phyloP scores from a whole-genome alignment of 2,113 vertebrate species.

The Mionectes macconnelli region DNA sequence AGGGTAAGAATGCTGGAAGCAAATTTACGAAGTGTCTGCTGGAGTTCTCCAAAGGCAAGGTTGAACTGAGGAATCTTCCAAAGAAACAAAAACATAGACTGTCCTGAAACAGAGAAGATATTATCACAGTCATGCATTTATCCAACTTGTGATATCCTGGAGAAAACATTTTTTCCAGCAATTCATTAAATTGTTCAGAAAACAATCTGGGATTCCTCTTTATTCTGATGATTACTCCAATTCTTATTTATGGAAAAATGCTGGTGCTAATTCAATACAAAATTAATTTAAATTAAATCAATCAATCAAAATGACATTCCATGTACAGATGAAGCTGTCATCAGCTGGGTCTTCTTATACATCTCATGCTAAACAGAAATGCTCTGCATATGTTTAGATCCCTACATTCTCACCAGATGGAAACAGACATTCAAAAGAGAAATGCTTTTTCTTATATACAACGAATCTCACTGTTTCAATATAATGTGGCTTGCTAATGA shows the following conservation, averaged over 20 bases:
- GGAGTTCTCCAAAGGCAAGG: neutral
- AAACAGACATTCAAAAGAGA: neutral
- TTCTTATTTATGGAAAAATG: neutral
- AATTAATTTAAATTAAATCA: neutral
- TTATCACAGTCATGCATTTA: neutral
- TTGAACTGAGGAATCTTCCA: neutral
- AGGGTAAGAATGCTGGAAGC: neutral
- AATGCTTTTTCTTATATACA: neutral
- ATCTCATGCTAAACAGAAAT: neutral
- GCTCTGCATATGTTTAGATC: fast-evolving
- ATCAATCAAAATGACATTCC: neutral
- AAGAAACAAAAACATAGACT: neutral
- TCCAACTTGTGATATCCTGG: neutral
- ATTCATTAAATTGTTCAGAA: neutral
- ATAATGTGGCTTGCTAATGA: neutral
- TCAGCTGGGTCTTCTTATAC: neutral
- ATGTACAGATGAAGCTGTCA: neutral
- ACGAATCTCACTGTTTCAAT: neutral
- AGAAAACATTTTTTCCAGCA: neutral
- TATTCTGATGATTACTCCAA: neutral
- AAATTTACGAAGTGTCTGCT: neutral
- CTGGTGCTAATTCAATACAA: neutral
- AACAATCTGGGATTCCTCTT: neutral
- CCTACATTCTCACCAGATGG: neutral
- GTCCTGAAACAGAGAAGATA: neutral